A percentile compares a stretch with the other conserved stretches of the same genome.
Conservation (phyloP, 1,140 invertebrate species). For the Drosophila watanabei region DNA sequence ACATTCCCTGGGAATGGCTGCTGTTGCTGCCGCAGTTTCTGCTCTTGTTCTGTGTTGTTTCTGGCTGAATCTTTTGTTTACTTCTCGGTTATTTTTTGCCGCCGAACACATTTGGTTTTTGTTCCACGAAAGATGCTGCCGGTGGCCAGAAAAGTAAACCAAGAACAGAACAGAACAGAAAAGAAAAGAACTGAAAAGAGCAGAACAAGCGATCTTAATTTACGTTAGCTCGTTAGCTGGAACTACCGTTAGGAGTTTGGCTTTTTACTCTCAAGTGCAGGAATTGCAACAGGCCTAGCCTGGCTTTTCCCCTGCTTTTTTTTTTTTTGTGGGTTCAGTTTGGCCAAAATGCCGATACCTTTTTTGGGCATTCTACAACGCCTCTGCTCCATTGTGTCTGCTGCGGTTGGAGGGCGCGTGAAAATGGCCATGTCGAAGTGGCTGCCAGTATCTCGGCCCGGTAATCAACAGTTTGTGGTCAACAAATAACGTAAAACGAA, state of each 20-base stretch:
- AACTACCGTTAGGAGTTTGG: slow-evolving; percentile 73
- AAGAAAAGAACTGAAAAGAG: slow-evolving; percentile 1
- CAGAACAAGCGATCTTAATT: slow-evolving; percentile 83
- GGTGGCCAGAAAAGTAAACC: slow-evolving; percentile 30
- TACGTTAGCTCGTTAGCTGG: slow-evolving; percentile 82
- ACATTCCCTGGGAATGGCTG: slow-evolving; percentile 44
- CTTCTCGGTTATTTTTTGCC: slow-evolving; percentile 47
- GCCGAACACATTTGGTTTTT: slow-evolving; percentile 64
- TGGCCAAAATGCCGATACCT: slow-evolving; percentile 61
- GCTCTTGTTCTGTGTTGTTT: slow-evolving; percentile 54
- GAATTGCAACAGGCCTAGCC: slow-evolving; percentile 45
- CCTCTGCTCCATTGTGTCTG: slow-evolving; percentile 71
- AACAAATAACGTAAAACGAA: slow-evolving; percentile 47
- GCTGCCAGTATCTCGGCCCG: slow-evolving; percentile 58
- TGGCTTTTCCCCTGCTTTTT: not conserved
- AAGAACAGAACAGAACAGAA: slow-evolving; percentile 3
- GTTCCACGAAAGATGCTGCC: slow-evolving; percentile 59
- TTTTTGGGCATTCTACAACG: slow-evolving; percentile 81
- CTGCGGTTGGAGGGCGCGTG: slow-evolving; percentile 70
- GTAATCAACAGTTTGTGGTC: slow-evolving; percentile 84
- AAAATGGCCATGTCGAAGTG: slow-evolving; percentile 66
- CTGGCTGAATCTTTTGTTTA: slow-evolving; percentile 64
- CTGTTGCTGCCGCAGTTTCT: slow-evolving; percentile 18
- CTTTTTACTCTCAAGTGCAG: slow-evolving; percentile 56
- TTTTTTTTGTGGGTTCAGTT: slow-evolving; percentile 4